Evolutionary conservation across 2,113 vertebrate species (phyloP).

Genomic region (Proteles cristata): DNA sequence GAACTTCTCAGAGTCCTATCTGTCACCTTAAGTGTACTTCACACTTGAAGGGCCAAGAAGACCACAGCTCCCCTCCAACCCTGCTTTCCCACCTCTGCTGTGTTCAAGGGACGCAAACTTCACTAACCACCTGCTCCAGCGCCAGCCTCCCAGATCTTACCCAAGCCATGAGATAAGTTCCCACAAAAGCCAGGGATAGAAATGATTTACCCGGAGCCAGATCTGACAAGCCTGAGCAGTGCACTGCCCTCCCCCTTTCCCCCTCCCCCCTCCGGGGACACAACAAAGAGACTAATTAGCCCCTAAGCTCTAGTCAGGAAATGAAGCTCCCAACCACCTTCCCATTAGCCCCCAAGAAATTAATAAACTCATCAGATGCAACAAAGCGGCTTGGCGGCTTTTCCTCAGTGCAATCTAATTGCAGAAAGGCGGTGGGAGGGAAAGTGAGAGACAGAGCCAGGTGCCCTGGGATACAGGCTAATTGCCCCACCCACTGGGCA

Average conservation of each 20-base stretch:
- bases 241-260: not conserved
- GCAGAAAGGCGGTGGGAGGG: slow-evolving; percentile 63
- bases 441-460: slow-evolving; percentile 48
- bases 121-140: not conserved
- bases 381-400: slow-evolving; percentile 65
- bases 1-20: not conserved
- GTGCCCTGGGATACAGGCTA: slow-evolving; percentile 52
- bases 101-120: not conserved
- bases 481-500: slow-evolving; percentile 66
- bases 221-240: slow-evolving; percentile 30
- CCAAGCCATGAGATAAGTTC: not conserved
- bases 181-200: not conserved
- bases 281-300: slow-evolving; percentile 64
- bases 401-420: slow-evolving; percentile 57
- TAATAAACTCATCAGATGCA: slow-evolving; percentile 72
- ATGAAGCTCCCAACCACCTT: slow-evolving; percentile 51
- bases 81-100: too few relatives aligned
- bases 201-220: slow-evolving; percentile 35
- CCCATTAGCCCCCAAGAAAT: slow-evolving; percentile 72
- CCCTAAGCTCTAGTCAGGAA: slow-evolving; percentile 65
- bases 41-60: not conserved
- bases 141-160: not conserved
- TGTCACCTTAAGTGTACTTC: not conserved
- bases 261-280: not conserved
- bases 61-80: fast-evolving